Evolutionary conservation across 2,797 vertebrate genomes (phyloP).

Genomic region (Phoebastria nigripes): DNA sequence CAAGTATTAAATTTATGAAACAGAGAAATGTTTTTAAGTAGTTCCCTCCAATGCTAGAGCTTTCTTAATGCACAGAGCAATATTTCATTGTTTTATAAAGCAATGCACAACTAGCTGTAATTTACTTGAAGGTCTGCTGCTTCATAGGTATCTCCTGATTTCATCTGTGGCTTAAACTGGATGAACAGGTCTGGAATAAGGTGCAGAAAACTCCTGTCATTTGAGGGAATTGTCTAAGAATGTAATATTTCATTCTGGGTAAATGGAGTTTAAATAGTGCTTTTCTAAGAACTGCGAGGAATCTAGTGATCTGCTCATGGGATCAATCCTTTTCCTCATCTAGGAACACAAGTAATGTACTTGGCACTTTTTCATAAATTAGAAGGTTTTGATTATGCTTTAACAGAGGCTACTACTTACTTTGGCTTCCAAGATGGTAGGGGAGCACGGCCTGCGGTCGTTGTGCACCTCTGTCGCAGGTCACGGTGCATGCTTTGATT

Average conservation of each 20-base stretch:
- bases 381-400: not conserved
- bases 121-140: not conserved
- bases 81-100: not conserved
- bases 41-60: not conserved
- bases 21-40: not conserved
- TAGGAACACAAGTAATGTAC: accelerated
- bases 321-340: not conserved
- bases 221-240: not conserved
- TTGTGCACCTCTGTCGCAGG: accelerated
- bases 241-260: not conserved
- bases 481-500: not conserved
- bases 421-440: not conserved
- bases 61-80: not conserved
- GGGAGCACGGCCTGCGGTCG: accelerated
- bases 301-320: not conserved
- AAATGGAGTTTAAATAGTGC: not conserved
- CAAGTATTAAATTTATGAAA: not conserved
- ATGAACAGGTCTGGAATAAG: not conserved
- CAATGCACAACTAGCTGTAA: not conserved
- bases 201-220: not conserved
- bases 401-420: not conserved
- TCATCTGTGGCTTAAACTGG: not conserved
- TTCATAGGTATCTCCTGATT: not conserved
- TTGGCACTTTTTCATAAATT: not conserved
- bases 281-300: not conserved